A percentile compares a stretch with the other conserved stretches of the same genome.
phyloP scores from a whole-genome alignment of 2,113 vertebrate species.

The Oceanites oceanicus region DNA sequence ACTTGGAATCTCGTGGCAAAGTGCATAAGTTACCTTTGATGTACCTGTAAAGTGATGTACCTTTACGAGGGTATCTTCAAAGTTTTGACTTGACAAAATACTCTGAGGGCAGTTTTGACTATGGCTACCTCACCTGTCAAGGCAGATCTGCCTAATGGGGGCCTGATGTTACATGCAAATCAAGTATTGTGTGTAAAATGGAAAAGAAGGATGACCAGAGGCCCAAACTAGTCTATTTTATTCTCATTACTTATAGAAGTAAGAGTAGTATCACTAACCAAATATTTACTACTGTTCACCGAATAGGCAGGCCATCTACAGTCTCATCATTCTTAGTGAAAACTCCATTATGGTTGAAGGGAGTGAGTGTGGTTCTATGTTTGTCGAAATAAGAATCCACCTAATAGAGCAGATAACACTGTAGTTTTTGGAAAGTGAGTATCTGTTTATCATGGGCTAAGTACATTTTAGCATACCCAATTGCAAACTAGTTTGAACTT shows the following conservation, averaged over 20 bases:
- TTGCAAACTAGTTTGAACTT: neutral
- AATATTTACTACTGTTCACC: neutral
- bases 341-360: neutral
- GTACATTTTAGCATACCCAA: neutral
- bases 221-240: neutral
- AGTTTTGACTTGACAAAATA: neutral
- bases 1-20: neutral
- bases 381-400: neutral
- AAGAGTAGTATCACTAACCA: neutral
- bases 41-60: neutral
- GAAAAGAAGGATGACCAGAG: neutral
- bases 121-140: neutral
- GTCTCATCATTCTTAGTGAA: neutral
- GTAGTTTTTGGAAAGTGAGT: neutral
- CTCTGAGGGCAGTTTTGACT: neutral
- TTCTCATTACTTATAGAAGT: neutral
- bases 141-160: neutral
- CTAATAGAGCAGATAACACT: neutral
- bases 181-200: neutral
- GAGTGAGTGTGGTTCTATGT: neutral
- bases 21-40: rapidly evolving
- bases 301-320: neutral
- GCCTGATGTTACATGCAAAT: neutral
- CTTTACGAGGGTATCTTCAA: neutral
- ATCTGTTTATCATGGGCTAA: neutral